These are phyloP conservation scores for Ctenicera cuprea DNA, from an alignment of 2,888 invertebrate species.

Conservation along the genomic window DNA sequence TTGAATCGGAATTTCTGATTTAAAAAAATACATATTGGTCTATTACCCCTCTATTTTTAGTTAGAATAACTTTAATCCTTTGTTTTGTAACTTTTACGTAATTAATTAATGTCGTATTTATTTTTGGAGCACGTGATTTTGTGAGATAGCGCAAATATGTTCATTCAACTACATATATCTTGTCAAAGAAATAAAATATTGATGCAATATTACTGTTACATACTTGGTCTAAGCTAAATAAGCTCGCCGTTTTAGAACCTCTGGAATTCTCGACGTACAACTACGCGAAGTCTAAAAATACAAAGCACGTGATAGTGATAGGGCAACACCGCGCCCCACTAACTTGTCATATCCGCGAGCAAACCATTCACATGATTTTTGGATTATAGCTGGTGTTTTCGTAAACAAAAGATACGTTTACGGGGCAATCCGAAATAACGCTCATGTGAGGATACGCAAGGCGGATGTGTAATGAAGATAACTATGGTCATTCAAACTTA, in stretches of 20 bases:
- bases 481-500: slow-evolving; percentile 11
- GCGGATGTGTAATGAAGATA: not conserved
- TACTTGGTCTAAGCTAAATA: too few species aligned
- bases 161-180: slow-evolving; percentile 24
- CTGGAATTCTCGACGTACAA: slow-evolving; percentile 51
- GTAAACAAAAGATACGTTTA: slow-evolving; percentile 13
- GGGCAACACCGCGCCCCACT: slow-evolving; percentile 48
- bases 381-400: slow-evolving; percentile 13
- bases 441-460: not conserved
- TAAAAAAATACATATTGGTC: too few species aligned
- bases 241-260: slow-evolving; percentile 41
- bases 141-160: slow-evolving; percentile 6
- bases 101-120: too few species aligned
- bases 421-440: not conserved
- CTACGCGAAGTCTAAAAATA: slow-evolving; percentile 58
- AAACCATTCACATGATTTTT: slow-evolving; percentile 46
- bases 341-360: slow-evolving; percentile 39
- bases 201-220: not conserved
- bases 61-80: too few species aligned
- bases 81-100: too few species aligned
- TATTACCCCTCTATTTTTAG: too few species aligned
- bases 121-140: slow-evolving; percentile 7
- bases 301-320: slow-evolving; percentile 56
- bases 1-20: too few species aligned
- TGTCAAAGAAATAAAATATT: slow-evolving; percentile 20